Percentiles rank a stretch among this genome's conserved stretches.
Conservation (phyloP, 2,888 invertebrate genomes). For the Dicyrtoma fusca region DNA sequence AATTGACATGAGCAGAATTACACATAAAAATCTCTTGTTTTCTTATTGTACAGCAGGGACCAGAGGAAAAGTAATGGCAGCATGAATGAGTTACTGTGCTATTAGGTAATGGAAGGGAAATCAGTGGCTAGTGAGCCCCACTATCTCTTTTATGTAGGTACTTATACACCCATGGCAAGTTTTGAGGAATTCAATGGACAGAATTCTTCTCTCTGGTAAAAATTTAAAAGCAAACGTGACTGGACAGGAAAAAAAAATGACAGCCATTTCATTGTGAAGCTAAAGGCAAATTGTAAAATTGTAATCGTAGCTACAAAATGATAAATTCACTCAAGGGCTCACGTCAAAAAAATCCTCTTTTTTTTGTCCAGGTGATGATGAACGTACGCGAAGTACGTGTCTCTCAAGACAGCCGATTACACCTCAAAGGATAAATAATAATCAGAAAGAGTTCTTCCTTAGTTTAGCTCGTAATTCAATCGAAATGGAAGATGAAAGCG, state of each 20-base stretch:
- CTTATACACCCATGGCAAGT: constrained; percentile 2
- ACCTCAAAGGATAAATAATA: constrained; percentile 28
- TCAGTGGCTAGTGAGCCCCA: not conserved
- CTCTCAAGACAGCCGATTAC: constrained; percentile 22
- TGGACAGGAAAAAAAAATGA: constrained; percentile 22
- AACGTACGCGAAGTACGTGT: constrained; percentile 12
- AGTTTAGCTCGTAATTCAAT: constrained; percentile 21
- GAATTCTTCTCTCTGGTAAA: not conserved
- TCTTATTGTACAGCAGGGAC: not conserved
- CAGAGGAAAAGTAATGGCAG: constrained; percentile 13
- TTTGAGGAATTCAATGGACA: constrained; percentile 24
- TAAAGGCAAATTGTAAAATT: constrained; percentile 12
- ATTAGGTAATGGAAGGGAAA: not conserved
- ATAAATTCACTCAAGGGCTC: constrained; percentile 34
- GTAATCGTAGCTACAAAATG: constrained; percentile 3
- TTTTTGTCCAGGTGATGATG: constrained; percentile 6
- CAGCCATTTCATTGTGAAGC: constrained; percentile 10
- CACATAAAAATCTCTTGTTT: not conserved
- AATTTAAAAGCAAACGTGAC: constrained; percentile 31
- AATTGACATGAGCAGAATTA: constrained; percentile 19
- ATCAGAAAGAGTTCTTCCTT: constrained; percentile 4
- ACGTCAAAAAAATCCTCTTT: constrained; percentile 18
- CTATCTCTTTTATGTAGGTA: not conserved
- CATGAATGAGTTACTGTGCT: not conserved
- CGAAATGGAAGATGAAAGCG: constrained; percentile 12